These are phyloP conservation scores for Aphaenogaster ashmeadi DNA, from an alignment of 1,140 invertebrate species.

Conservation along the genomic window DNA sequence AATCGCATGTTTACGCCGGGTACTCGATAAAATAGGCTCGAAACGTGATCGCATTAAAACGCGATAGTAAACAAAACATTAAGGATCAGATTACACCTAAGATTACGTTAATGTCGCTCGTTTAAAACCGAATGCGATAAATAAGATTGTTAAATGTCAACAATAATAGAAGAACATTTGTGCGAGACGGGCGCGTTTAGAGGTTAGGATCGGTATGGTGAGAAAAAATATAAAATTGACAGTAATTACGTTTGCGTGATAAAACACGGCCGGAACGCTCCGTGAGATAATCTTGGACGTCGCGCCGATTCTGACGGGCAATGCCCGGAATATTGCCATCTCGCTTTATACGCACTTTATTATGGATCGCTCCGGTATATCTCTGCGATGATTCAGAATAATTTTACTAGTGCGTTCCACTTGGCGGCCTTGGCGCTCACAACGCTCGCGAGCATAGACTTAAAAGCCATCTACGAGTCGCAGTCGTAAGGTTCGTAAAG, in stretches of 20 bases:
- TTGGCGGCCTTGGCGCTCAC: too few relatives aligned
- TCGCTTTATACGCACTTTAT: conserved; percentile 43
- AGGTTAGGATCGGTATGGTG: conserved; percentile 27
- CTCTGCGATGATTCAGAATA: too few relatives aligned
- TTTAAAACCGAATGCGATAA: neutral
- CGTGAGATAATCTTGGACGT: conserved; percentile 79
- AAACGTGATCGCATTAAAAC: neutral
- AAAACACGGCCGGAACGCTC: conserved; percentile 82
- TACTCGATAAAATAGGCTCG: neutral
- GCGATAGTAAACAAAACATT: neutral
- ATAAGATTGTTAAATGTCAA: neutral
- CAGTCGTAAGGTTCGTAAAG: too few relatives aligned
- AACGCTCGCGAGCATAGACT: too few relatives aligned
- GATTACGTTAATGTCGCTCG: neutral
- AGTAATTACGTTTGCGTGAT: conserved; percentile 86
- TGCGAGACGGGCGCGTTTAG: neutral
- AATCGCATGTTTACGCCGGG: neutral
- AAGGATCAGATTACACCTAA: neutral
- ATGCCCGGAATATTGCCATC: conserved; percentile 83
- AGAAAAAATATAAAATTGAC: neutral
- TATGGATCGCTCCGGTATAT: neutral
- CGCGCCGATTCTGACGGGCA: conserved; percentile 79
- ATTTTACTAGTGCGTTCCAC: too few relatives aligned
- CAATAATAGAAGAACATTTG: conserved; percentile 34
- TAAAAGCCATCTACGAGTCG: too few relatives aligned